Conservation (phyloP, 2,797 vertebrate species). For the Hemitrygon akajei region DNA sequence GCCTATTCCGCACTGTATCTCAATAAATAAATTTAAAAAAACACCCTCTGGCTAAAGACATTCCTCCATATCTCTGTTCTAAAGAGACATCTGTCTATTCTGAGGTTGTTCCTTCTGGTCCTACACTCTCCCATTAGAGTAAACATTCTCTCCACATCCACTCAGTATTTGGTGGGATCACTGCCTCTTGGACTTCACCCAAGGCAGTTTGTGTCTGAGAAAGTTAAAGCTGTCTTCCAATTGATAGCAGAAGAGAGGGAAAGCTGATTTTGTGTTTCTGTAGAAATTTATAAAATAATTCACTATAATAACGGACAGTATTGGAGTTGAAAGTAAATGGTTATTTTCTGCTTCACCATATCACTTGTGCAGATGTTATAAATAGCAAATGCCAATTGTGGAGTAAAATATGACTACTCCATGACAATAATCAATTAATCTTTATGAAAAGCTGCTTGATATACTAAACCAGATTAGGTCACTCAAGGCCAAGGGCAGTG, state of each 20-base stretch:
- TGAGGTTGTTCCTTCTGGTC: too few species aligned
- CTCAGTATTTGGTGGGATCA: too few species aligned
- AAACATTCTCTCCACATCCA: too few species aligned
- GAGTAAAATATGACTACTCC: background rate
- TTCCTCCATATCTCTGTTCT: too few species aligned
- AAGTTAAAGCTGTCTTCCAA: background rate
- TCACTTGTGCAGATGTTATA: background rate
- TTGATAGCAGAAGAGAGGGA: background rate
- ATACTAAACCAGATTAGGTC: background rate
- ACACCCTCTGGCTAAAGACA: too few species aligned
- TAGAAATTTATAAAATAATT: background rate
- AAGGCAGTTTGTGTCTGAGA: background rate
- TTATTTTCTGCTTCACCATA: background rate
- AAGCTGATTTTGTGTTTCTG: background rate
- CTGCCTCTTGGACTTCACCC: background rate
- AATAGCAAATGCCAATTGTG: background rate
- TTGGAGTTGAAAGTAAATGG: background rate
- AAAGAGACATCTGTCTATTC: too few species aligned
- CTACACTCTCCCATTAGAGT: too few species aligned
- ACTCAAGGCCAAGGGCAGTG: background rate
- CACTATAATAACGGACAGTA: background rate
- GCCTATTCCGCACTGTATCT: too few species aligned
- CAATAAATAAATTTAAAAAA: too few species aligned
- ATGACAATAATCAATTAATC: constrained; percentile 14
- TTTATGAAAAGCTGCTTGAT: constrained; percentile 2